Conservation (phyloP, 2,888 invertebrate species). For the Campaea margaritaria region DNA sequence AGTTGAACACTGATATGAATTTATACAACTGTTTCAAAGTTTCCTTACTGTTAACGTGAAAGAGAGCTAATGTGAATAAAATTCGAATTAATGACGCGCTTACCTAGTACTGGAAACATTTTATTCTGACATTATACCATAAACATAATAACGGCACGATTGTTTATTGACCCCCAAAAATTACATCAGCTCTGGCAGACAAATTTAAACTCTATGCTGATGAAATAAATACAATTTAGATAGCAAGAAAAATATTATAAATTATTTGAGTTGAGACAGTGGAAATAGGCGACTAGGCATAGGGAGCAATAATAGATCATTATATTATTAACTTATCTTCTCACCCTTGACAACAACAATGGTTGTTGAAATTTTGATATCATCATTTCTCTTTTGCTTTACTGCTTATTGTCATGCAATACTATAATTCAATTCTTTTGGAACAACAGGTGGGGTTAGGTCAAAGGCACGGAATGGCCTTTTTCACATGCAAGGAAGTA, state of each 20-base stretch:
- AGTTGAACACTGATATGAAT: background rate
- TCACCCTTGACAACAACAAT: slow-evolving; percentile 85
- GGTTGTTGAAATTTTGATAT: slow-evolving; percentile 81
- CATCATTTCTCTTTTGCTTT: slow-evolving; percentile 73
- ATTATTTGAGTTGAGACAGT: slow-evolving; percentile 58
- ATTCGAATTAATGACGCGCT: slow-evolving; percentile 75
- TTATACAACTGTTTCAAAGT: background rate
- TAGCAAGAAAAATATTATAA: slow-evolving; percentile 47
- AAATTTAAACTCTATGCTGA: slow-evolving; percentile 42
- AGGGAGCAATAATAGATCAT: slow-evolving; percentile 79
- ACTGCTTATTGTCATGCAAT: slow-evolving; percentile 79
- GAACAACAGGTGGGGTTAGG: slow-evolving; percentile 67
- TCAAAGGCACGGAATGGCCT: slow-evolving; percentile 34
- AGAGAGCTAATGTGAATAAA: slow-evolving; percentile 70
- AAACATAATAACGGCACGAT: slow-evolving; percentile 74
- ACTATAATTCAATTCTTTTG: slow-evolving; percentile 76
- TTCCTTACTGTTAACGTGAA: slow-evolving; percentile 17
- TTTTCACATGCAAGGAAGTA: slow-evolving; percentile 1
- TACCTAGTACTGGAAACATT: slow-evolving; percentile 71
- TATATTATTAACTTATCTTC: slow-evolving; percentile 84
- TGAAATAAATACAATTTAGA: slow-evolving; percentile 32
- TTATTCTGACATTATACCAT: slow-evolving; percentile 79
- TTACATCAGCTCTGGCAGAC: slow-evolving; percentile 26
- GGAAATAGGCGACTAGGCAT: slow-evolving; percentile 70
- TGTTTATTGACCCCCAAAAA: slow-evolving; percentile 58